Conservation (phyloP, 2,113 vertebrate genomes). For the Atlantisia rogersi region DNA sequence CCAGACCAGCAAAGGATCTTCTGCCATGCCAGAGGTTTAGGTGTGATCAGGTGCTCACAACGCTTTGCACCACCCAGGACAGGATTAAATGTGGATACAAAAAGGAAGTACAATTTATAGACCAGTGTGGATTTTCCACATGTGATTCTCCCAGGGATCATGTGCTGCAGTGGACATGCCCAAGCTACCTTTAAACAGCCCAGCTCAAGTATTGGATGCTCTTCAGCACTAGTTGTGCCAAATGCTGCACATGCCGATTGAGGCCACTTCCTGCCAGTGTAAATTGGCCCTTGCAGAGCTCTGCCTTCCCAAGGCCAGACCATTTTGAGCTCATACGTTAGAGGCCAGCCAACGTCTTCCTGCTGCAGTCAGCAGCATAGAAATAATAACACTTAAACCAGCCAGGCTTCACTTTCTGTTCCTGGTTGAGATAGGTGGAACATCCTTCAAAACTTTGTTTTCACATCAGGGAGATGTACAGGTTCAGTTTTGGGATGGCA, state of each 20-base stretch:
- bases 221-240: background rate
- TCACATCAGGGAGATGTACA: fast-evolving
- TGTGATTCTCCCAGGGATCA: background rate
- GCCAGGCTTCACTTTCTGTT: background rate
- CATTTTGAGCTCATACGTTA: fast-evolving
- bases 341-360: background rate
- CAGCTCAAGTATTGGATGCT: background rate
- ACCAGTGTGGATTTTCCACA: background rate
- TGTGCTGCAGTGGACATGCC: background rate
- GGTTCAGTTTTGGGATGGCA: fast-evolving
- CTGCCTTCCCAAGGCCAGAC: fast-evolving
- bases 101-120: background rate
- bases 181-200: background rate
- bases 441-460: background rate
- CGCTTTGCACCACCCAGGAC: background rate
- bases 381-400: background rate
- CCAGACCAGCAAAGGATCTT: background rate
- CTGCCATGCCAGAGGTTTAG: background rate
- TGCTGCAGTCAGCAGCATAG: background rate
- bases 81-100: background rate
- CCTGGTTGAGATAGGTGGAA: background rate
- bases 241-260: background rate
- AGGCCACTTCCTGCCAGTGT: background rate
- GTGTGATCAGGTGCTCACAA: fast-evolving
- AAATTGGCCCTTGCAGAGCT: background rate